Evolutionary conservation across 2,888 invertebrate species (phyloP).

Genomic region (Dorcus parallelipipedus): DNA sequence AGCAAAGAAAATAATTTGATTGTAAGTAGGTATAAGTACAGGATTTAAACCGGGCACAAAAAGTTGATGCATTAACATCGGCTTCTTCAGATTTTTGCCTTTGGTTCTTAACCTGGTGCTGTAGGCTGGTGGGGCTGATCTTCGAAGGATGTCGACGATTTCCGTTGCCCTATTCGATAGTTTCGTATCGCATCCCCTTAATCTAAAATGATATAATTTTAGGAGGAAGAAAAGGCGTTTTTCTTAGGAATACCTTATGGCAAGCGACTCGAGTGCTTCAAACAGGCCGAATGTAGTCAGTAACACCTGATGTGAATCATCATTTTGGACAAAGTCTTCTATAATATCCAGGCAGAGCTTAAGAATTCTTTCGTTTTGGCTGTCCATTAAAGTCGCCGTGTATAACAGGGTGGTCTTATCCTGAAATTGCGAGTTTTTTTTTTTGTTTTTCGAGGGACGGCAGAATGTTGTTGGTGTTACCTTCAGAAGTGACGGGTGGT

Average conservation of each 20-base stretch:
- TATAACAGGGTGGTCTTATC: slow-evolving; percentile 33
- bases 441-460: not conserved
- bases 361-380: slow-evolving; percentile 23
- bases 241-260: slow-evolving; percentile 24
- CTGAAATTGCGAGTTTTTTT: slow-evolving; percentile 7
- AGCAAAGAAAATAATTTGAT: not conserved
- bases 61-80: slow-evolving; percentile 22
- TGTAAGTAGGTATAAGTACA: slow-evolving; percentile 17
- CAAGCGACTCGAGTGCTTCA: slow-evolving; percentile 34
- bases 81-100: slow-evolving; percentile 12
- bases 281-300: slow-evolving; percentile 34
- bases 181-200: slow-evolving; percentile 22
- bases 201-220: slow-evolving; percentile 19
- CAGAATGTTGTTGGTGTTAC: slow-evolving; percentile 5
- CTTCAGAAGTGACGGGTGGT: slow-evolving; percentile 17
- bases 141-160: slow-evolving; percentile 18
- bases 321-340: slow-evolving; percentile 30
- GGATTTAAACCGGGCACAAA: slow-evolving; percentile 18
- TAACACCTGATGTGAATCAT: slow-evolving; percentile 24
- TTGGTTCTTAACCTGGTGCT: slow-evolving; percentile 18
- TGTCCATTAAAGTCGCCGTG: slow-evolving; percentile 31
- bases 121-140: slow-evolving; percentile 25
- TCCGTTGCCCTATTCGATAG: slow-evolving; percentile 23
- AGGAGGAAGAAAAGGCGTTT: not conserved
- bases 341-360: slow-evolving; percentile 33